Evolutionary conservation across 1,140 invertebrate genomes (phyloP).

Genomic region (Neotoxoptera formosana): DNA sequence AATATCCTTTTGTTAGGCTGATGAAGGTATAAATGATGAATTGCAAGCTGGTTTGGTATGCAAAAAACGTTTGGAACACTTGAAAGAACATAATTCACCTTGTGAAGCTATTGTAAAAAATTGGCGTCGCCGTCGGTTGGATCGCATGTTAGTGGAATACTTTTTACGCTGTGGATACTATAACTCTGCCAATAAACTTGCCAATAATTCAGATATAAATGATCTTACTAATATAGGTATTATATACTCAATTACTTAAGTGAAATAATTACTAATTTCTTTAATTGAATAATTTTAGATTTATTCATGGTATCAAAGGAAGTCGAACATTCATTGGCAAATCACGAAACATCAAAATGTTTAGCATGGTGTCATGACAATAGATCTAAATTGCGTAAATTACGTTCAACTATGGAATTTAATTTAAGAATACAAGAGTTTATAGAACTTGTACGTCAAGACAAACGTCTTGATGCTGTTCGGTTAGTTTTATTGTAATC

Average conservation of each 20-base stretch:
- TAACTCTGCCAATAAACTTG: constrained; percentile 86
- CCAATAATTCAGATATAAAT: constrained; percentile 81
- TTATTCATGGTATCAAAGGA: constrained; percentile 90
- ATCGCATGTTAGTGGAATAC: constrained; percentile 96
- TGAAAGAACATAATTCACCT: constrained; percentile 76
- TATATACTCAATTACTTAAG: constrained; percentile 50
- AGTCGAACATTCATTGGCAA: constrained; percentile 80
- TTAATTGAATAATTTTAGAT: constrained; percentile 67
- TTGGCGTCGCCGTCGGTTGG: constrained; percentile 88
- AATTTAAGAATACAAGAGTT: constrained; percentile 95
- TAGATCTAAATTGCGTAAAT: constrained; percentile 92
- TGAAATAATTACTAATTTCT: background rate
- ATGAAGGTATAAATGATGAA: constrained; percentile 91
- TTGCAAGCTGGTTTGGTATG: constrained; percentile 84
- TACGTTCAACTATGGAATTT: constrained; percentile 90
- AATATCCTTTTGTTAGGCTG: constrained; percentile 68
- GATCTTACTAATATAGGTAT: constrained; percentile 91
- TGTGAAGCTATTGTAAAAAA: constrained; percentile 66
- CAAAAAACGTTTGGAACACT: constrained; percentile 89
- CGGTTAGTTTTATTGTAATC: constrained; percentile 64
- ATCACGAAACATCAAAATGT: constrained; percentile 86
- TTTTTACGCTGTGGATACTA: constrained; percentile 96
- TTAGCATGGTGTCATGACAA: constrained; percentile 98
- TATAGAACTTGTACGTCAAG: constrained; percentile 89
- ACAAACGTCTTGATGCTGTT: constrained; percentile 88